A percentile compares a stretch with the other conserved stretches of the same genome.
Evolutionary conservation across 92 coral and sea anemone species (phyloP).

Genomic region (Ricordea florida): DNA sequence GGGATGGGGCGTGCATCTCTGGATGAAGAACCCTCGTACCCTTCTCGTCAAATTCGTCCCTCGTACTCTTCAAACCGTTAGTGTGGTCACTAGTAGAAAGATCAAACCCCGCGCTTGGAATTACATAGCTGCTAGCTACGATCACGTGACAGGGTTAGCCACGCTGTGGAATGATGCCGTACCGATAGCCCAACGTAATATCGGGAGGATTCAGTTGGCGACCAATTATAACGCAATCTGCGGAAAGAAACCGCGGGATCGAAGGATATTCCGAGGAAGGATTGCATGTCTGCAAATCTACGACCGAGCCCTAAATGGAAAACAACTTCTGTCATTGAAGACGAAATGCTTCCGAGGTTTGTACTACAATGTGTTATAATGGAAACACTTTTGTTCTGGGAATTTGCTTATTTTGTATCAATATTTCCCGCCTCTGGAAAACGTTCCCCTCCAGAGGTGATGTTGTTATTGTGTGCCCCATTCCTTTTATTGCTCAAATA

Average conservation of each 20-base stretch:
- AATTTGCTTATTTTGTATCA: too few relatives aligned
- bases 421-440: too few relatives aligned
- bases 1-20: slow-evolving; percentile 85
- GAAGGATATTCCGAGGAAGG: slow-evolving; percentile 64
- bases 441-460: too few relatives aligned
- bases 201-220: slow-evolving; percentile 74
- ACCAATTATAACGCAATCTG: slow-evolving; percentile 74
- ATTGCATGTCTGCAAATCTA: slow-evolving; percentile 78
- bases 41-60: slow-evolving; percentile 71
- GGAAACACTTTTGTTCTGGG: too few relatives aligned
- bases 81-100: slow-evolving; percentile 55
- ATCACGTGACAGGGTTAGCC: slow-evolving; percentile 68
- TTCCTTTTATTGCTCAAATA: too few relatives aligned
- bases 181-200: slow-evolving; percentile 56
- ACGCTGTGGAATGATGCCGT: slow-evolving; percentile 71
- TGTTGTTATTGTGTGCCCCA: too few relatives aligned
- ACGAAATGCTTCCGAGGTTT: slow-evolving; percentile 72
- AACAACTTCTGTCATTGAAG: slow-evolving; percentile 51
- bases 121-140: slow-evolving; percentile 73
- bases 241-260: slow-evolving; percentile 61
- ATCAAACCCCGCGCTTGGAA: slow-evolving; percentile 72
- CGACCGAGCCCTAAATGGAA: slow-evolving; percentile 65
- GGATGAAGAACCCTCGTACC: slow-evolving; percentile 64
- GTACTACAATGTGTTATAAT: neutral
- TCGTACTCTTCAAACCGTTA: slow-evolving; percentile 43